Evolutionary conservation across 2,113 vertebrate species (phyloP).

Genomic region (Ibidorhyncha struthersii): DNA sequence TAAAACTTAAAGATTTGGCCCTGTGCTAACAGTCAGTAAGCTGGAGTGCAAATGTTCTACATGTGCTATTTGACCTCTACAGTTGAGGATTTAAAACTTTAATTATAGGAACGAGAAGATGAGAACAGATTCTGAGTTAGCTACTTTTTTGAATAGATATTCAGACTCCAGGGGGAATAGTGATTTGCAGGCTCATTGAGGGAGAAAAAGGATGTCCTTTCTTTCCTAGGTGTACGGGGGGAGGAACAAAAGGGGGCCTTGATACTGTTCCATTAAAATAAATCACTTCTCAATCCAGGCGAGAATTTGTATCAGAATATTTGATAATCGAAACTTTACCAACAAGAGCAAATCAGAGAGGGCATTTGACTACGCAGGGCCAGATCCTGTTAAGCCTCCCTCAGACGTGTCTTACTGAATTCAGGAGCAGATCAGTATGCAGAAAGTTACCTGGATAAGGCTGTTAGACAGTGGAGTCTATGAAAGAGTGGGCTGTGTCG

Average conservation of each 20-base stretch:
- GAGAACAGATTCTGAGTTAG: constrained; percentile 70
- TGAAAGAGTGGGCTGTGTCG: background rate
- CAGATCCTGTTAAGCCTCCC: background rate
- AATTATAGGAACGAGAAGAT: constrained; percentile 68
- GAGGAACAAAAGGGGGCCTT: constrained; percentile 35
- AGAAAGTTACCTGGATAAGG: constrained; percentile 30
- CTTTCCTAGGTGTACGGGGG: constrained; percentile 45
- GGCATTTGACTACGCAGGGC: background rate
- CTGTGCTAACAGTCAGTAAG: constrained; percentile 41
- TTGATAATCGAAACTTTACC: constrained; percentile 61
- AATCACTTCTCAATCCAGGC: constrained; percentile 60
- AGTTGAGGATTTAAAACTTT: constrained; percentile 72
- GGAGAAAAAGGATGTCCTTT: constrained; percentile 67
- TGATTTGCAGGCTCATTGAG: constrained; percentile 73
- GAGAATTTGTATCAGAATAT: constrained; percentile 62
- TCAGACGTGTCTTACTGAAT: constrained; percentile 6
- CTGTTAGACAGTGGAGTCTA: background rate
- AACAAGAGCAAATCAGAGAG: constrained; percentile 44
- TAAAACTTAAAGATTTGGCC: constrained; percentile 35
- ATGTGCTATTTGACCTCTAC: constrained; percentile 70
- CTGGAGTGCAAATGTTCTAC: constrained; percentile 60
- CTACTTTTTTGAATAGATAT: constrained; percentile 72
- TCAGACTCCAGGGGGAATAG: constrained; percentile 70
- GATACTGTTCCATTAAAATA: constrained; percentile 59
- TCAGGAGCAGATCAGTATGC: constrained; percentile 39